Conservation (phyloP, 2,888 invertebrate species). For the Cantharis rufa region DNA sequence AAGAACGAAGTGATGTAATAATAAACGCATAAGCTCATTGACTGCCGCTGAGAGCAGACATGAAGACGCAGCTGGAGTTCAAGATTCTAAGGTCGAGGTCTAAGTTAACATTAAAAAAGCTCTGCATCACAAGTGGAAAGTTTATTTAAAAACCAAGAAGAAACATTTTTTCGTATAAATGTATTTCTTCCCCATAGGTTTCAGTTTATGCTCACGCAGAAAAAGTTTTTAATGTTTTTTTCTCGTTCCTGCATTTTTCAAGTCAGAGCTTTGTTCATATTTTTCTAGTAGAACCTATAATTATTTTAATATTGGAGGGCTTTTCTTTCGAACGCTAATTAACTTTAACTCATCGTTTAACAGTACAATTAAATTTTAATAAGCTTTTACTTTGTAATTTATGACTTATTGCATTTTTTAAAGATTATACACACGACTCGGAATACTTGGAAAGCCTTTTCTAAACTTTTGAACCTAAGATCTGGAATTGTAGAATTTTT, state of each 20-base stretch:
- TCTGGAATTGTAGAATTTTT: too few relatives aligned
- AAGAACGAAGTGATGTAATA: constrained; percentile 26
- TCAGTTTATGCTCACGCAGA: not conserved
- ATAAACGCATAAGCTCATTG: constrained; percentile 23
- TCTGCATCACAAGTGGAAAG: not conserved
- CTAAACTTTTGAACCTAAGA: too few relatives aligned
- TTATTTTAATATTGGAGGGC: not conserved
- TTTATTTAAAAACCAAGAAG: not conserved
- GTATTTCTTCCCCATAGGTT: not conserved
- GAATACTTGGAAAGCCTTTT: too few relatives aligned
- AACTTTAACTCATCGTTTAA: not conserved
- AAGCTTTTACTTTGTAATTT: not conserved
- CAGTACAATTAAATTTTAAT: not conserved
- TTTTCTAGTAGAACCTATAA: not conserved
- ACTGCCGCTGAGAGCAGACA: constrained; percentile 27
- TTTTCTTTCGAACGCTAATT: not conserved
- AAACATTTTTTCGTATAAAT: not conserved
- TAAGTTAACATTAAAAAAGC: not conserved
- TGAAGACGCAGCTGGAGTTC: constrained; percentile 29
- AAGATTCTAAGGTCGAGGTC: constrained; percentile 29
- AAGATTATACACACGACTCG: too few relatives aligned
- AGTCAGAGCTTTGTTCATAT: not conserved
- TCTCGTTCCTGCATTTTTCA: not conserved
- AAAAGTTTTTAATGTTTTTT: not conserved
- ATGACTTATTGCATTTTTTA: not conserved